Base-by-base conservation (phyloP, 2,113 vertebrate genomes). In the Tyto alba region DNA sequence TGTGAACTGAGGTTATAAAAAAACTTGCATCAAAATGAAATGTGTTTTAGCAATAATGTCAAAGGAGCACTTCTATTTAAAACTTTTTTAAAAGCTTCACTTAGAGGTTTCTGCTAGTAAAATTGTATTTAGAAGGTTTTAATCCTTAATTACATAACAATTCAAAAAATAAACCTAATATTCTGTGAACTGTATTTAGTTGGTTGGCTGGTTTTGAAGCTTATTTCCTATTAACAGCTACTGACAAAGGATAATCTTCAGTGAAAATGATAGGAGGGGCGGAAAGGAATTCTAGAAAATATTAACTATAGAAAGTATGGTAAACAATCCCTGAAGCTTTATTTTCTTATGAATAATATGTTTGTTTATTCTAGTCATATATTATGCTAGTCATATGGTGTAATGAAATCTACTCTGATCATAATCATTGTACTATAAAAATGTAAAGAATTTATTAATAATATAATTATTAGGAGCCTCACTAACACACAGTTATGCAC, bases 251-350 rank as follows among this genome's bases (percentile, higher is more conserved):
- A 73, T 52, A 52, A 34, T 47, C 13, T 59, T 79, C 8, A 50
- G 7, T 41, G 8, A 34, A 47, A 62, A 34, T 17, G 0, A 36
- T 2, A 34, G 11, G 9, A 7, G 7, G 6, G 6, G 11, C 4
- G 60, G 22, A 71, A 67, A 80, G 3, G 6, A 84, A 45, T 48
- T 57, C 7, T 56, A 43, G 13, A n/a, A 91, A 57, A 63, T 38
- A 52, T 47, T 62, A 20, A 13, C 15, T 52, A 11, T 19, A 38
- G 27, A 5, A 47, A 34, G 1, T 38, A 3, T 32, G 10, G 14
- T n/a, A 68, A 72, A 13, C 7, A 38, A 45, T 76, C 10, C 60
- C 4, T 8, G 4, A 52, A 55, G 13, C 15, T 4, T 7, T 47
- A 11, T 50, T 40, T 3, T 67, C 29, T 41, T 34, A 50, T 66